phyloP scores from a whole-genome alignment of 2,797 vertebrate genomes.

The Sus cebifrons region DNA sequence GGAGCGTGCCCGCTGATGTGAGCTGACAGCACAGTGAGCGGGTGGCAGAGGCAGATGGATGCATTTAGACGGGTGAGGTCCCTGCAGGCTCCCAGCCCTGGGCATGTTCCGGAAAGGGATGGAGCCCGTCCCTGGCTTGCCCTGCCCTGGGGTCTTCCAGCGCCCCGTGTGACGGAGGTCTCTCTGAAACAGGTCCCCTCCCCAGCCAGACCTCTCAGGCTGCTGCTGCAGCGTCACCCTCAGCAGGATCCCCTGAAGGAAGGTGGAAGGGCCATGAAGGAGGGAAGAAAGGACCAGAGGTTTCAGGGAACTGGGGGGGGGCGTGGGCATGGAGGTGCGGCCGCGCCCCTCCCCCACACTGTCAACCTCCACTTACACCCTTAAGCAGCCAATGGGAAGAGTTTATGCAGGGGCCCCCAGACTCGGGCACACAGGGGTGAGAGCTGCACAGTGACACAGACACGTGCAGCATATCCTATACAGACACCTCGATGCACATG shows the following conservation, averaged over 20 bases:
- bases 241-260: background rate
- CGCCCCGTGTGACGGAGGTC: background rate
- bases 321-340: background rate
- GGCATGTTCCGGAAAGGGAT: slow-evolving; percentile 2
- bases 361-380: background rate
- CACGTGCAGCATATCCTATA: background rate
- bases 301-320: background rate
- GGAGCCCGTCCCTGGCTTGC: background rate
- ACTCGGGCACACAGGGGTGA: background rate
- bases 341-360: background rate
- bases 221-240: background rate
- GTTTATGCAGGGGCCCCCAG: background rate
- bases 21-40: slow-evolving; percentile 60
- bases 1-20: background rate
- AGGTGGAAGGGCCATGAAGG: background rate
- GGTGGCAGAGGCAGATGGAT: slow-evolving; percentile 16
- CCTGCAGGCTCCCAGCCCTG: background rate
- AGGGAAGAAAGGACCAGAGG: background rate
- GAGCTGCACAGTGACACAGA: background rate
- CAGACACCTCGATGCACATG: background rate
- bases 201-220: background rate
- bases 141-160: background rate
- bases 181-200: background rate
- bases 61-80: background rate
- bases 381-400: background rate